Base-by-base conservation (phyloP, 2,797 vertebrate genomes). In the Tarsius wallacei region DNA sequence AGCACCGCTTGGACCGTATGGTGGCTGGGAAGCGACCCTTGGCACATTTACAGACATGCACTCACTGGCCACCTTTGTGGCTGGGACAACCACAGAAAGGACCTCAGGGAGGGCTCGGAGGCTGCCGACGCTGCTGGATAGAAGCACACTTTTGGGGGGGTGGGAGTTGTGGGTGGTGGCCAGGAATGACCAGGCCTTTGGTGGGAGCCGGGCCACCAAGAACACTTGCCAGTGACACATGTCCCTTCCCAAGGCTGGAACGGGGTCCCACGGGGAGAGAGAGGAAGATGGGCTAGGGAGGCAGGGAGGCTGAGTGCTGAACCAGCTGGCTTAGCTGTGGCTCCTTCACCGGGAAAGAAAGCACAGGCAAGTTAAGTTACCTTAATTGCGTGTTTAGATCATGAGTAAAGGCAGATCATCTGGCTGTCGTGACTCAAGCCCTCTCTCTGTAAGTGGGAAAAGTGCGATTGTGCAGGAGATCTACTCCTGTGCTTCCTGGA, bases 271-370 rank as follows among this genome's bases (percentile, higher is more conserved):
- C 1, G 1, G 53, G 49, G n/a, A 26, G 6, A 33, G 57, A 7
- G 7, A 21, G 5, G 57, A 87, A 83, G 26, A 11, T 0, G 4
- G 10, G 7, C 5, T 31, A 17, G 5, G 0, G 16, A 73, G 9
- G 61, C 19, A 3, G 15, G 11, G 26, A 82, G 83, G 81, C 7
- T 1, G 36, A 47, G 63, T 12, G 21, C n/a, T 6, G 19, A n/a
- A 76, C 33, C 2, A 10, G 5, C 26, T 28, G 70, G 84, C 51
- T 47, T 4, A 84, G 24, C 76, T 1, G 1, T 33, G 81, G 59
- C 28, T 84, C 17, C 19, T 90, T 86, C 42, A 92, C 42, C 77
- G 49, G 61, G 51, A 96, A 96, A 63, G 71, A 89, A 78, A 89
- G 42, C 49, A 64, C 1, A 16, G 63, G 16, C 2, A 19, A 88